A percentile compares a stretch with the other conserved stretches of the same genome.
Conservation (phyloP, 2,797 vertebrate genomes). For the Pseudocheirus occidentalis region DNA sequence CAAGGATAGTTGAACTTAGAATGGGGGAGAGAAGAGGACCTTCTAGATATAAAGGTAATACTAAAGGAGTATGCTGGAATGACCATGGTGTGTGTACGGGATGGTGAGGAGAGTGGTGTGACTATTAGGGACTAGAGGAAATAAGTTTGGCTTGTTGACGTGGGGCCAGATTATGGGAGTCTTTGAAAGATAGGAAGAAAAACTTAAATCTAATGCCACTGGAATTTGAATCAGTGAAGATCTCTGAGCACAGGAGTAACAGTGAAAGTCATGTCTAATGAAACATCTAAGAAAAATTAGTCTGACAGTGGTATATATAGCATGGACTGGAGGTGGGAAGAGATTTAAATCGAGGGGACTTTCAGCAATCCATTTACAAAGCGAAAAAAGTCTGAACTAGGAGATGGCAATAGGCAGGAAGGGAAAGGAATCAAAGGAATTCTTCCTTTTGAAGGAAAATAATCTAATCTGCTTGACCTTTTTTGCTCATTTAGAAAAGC, state of each 20-base stretch:
- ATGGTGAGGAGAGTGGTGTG: background rate
- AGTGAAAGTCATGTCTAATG: background rate
- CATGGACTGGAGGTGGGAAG: background rate
- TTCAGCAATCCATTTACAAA: background rate
- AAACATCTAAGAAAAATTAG: background rate
- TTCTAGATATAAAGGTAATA: constrained; percentile 8
- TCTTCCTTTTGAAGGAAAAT: background rate
- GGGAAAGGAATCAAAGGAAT: background rate
- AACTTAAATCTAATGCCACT: background rate
- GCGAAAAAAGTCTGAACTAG: background rate
- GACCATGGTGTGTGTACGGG: background rate
- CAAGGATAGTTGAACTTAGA: background rate
- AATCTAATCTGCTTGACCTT: constrained; percentile 7
- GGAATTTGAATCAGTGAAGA: background rate
- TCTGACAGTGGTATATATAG: background rate
- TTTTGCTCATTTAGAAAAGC: background rate
- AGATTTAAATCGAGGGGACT: background rate
- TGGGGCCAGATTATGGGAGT: background rate
- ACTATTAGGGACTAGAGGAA: background rate
- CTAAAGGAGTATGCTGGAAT: background rate
- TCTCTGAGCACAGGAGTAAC: constrained; percentile 9
- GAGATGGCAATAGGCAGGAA: background rate
- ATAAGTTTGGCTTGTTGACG: background rate
- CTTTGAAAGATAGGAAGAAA: constrained; percentile 2
- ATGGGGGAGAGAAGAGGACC: background rate